Base-by-base conservation (phyloP, 2,797 vertebrate species). In the Jordanella pulchra region DNA sequence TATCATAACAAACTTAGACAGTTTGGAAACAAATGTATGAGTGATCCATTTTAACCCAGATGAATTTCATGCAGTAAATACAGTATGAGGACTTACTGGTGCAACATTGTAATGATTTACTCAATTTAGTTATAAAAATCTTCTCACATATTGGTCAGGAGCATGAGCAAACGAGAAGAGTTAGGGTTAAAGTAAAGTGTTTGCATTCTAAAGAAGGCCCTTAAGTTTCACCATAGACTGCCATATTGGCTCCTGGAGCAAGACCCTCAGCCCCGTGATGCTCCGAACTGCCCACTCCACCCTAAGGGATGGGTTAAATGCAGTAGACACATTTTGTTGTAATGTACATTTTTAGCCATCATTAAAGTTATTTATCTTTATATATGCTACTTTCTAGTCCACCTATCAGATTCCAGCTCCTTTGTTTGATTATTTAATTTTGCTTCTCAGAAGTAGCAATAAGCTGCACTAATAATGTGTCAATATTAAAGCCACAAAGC, bases 61-160 rank as follows among this genome's bases (percentile, higher is more conserved):
- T 84, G 84, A 76, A 86, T 55, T 55, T 69, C 76, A 78, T 84
- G 73, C 65, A 86, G 86, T 87, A 85, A 84, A 83, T 84, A 86
- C 86, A 79, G 44, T 45, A 45, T 45, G 21, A 55, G 84, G 78
- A 75, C 63, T 84, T 84, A 84, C 84, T 86, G 75, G 84, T 87
- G 72, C 67, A 70, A 79, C 65, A 76, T 78, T 71, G 63, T 71
- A 70, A 73, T 77, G 82, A n/a, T n/a, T n/a, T 68, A 74, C 77
- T 35, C 70, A 84, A 77, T 82, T 79, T 73, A 75, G 66, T 76
- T 55, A 28, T 50, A 53, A 44, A 76, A 61, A 51, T 18, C 25
- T 76, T 80, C 71, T 69, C 35, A 7, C 12, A 67, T 48, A 83
- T 71, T 56, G 14, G 64, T 25, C 4, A 55, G 44, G 69, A 72